Evolutionary conservation across 2,113 vertebrate species (phyloP), one percentile per base, ranked within the genome.

Genomic region (Pandion haliaetus): DNA sequence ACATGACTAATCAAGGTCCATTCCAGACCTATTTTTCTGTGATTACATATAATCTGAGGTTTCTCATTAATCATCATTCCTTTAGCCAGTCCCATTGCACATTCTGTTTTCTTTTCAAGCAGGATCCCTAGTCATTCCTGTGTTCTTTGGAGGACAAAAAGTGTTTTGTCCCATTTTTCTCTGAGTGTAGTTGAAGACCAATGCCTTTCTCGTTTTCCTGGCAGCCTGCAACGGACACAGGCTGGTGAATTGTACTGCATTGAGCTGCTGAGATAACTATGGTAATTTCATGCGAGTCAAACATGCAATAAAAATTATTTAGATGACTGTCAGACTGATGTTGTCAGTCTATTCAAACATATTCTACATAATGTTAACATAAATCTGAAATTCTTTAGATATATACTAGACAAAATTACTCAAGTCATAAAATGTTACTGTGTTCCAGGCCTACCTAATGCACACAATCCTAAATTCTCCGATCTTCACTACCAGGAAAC

Each of bases 1-100:
- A 82, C 76, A 44, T 93, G 81, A 67, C 84, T 89, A 93, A 93
- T 93, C 61, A 74, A 40, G 84, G 44, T 91, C 59, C 76, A 84
- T 79, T 78, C n/a, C 63, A 81, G 83, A 78, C 42, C n/a, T 84
- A 15, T 59, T 96, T 96, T 96, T 85, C 65, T 82, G 16, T 93
- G 65, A 95, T 89, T 93, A 89, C 5, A 1, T 71, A 18, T 55
- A 67, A 86, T 87, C 67, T 54, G 71, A 83, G 52, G n/a, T 26
- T 78, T 86, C 44, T 93, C 50, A 54, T 91, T 74, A 71, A 81
- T 82, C 55, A 36, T 49, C 0, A 19, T 82, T 96, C 65, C 38
- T 91, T 91, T 89, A 67, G 67, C 20, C n/a, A 67, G 73, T 74
- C 69, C 86, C 16, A 12, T 34, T 84, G 42, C 82, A 82, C 47